A percentile compares a stretch with the other conserved stretches of the same genome.
Conservation (phyloP, 2,113 vertebrate species). For the Chrysemys picta region DNA sequence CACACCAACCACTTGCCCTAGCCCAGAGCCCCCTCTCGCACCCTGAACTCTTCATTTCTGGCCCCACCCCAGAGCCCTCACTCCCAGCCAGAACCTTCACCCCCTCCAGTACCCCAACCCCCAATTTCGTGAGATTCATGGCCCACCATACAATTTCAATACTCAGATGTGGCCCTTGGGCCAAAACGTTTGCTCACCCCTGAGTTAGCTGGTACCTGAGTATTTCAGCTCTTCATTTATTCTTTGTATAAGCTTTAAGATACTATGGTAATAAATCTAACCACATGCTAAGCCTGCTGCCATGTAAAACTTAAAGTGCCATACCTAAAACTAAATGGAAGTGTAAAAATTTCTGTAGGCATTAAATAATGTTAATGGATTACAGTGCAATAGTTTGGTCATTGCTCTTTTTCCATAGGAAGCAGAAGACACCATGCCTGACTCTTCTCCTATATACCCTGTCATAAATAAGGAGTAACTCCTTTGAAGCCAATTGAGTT, state of each 20-base stretch:
- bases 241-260: not conserved
- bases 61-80: too few species aligned
- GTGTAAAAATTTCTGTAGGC: not conserved
- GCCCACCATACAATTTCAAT: too few species aligned
- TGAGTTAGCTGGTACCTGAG: not conserved
- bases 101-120: too few species aligned
- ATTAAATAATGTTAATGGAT: not conserved
- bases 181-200: too few species aligned
- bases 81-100: too few species aligned
- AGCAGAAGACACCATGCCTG: not conserved
- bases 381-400: not conserved
- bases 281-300: not conserved
- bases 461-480: not conserved
- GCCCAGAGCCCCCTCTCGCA: too few species aligned
- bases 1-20: too few species aligned
- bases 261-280: not conserved
- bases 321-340: not conserved
- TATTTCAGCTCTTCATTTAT: not conserved
- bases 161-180: too few species aligned
- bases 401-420: not conserved
- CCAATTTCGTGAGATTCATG: too few species aligned
- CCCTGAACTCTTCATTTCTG: too few species aligned
- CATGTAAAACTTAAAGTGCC: not conserved
- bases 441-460: not conserved
- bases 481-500: not conserved